Base-by-base conservation (phyloP, 2,888 invertebrate species). In the Molorchus minor region DNA sequence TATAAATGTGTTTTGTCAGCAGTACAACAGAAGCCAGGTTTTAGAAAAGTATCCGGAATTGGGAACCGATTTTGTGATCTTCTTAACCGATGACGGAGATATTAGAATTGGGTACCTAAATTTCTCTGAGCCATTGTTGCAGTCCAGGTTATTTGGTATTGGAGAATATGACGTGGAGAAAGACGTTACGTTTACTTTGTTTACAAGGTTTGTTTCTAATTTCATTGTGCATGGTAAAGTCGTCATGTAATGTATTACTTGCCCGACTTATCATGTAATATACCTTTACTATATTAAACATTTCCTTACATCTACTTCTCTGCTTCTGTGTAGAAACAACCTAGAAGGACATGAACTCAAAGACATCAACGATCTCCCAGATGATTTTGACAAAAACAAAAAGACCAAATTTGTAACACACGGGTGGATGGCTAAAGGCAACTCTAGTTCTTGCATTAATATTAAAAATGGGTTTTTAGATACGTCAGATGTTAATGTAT, bases 341-440 rank as follows among this genome's bases (percentile, higher is more conserved):
- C 65, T 61, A 5, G 38, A 68, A 12, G 72, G 68, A n/a, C 16
- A 5, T 13, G 36, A 16, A 2, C 20, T 61, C 0, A 57, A 12
- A 12, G 29, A 15, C 10, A 2, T 20, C n/a, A 33, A 21, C 20
- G 61, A 65, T 15, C 43, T 71, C n/a, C 16, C 40, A 8, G 57
- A 62, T 43, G 53, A 62, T 19, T 83, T 84, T 57, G 80, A 85
- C 66, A 65, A 71, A 1, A 77, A 78, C 0, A 83, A 83, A 62
- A 72, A 78, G 1, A 76, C 84, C 0, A 84, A 82, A 74, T 79
- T 84, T 10, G 57, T 86, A 10, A 84, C 85, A 2, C 87, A 87
- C 65, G 80, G 80, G 16, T 87, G 85, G 85, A 72, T 82, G 47
- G 82, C 84, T 0, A 74, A 75, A 45, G 82, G 81, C 46, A 71